These are phyloP conservation scores for Dromaius novaehollandiae DNA, from an alignment of 2,113 vertebrate genomes.

Conservation along the genomic window DNA sequence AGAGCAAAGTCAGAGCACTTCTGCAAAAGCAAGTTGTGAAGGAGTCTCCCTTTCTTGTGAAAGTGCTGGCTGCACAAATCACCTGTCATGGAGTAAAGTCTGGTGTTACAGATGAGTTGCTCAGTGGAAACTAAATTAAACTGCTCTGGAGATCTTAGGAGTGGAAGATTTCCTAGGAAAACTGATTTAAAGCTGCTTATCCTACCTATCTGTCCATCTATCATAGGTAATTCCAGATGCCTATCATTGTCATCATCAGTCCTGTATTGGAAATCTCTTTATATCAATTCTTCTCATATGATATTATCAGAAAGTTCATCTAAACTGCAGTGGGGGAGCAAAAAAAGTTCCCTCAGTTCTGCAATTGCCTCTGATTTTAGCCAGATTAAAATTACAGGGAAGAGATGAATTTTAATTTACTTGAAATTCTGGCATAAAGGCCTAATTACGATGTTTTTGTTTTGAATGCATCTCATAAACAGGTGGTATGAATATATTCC, in stretches of 20 bases:
- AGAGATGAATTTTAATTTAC: constrained; percentile 38
- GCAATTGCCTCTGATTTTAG: constrained; percentile 43
- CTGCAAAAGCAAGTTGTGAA: not conserved
- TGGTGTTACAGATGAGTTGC: constrained; percentile 1
- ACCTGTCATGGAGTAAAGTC: not conserved
- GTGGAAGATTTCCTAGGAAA: constrained; percentile 2
- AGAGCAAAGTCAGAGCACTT: not conserved
- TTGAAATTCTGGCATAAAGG: constrained; percentile 30
- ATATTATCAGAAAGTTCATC: constrained; percentile 3
- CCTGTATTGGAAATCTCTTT: not conserved
- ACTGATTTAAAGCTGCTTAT: constrained; percentile 15
- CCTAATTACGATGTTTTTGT: constrained; percentile 33
- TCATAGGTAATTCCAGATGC: constrained; percentile 27
- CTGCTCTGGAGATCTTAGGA: not conserved
- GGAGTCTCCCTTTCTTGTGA: not conserved
- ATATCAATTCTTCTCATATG: not conserved
- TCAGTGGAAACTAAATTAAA: not conserved
- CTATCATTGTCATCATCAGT: constrained; percentile 31
- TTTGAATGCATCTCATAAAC: constrained; percentile 23
- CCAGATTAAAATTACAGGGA: constrained; percentile 53
- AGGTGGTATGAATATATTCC: constrained; percentile 51
- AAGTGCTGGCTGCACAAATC: not conserved
- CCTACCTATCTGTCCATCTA: constrained; percentile 6
- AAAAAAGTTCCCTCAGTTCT: not conserved
- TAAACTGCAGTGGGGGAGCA: not conserved